Conservation (phyloP, 2,113 vertebrate species). For the Abramis brama region DNA sequence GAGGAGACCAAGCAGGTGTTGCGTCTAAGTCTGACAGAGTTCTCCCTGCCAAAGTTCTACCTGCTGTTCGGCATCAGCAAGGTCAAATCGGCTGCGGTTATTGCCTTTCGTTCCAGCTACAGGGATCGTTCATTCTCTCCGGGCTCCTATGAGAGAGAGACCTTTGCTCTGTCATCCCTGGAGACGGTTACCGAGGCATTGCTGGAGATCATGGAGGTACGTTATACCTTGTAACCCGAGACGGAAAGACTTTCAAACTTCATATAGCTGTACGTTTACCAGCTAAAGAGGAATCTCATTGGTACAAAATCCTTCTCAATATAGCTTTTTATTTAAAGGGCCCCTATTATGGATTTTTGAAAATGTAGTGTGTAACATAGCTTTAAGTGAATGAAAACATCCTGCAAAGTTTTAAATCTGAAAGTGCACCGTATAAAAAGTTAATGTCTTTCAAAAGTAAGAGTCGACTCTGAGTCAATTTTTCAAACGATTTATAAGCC, state of each 20-base stretch:
- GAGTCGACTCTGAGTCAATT: no score
- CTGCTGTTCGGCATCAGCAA: constrained; percentile 98
- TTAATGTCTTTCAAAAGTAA: no score
- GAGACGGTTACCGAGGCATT: constrained; percentile 95
- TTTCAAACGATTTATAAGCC: no score
- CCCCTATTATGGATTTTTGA: no score
- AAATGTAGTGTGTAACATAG: no score
- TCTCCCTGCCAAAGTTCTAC: constrained; percentile 97
- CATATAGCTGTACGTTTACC: background rate
- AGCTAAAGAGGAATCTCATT: background rate
- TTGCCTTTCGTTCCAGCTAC: constrained; percentile 98
- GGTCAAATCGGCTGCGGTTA: constrained; percentile 95
- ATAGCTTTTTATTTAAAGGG: background rate
- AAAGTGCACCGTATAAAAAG: no score
- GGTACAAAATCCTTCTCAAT: no score
- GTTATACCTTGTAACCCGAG: background rate
- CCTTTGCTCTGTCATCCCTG: constrained; percentile 92
- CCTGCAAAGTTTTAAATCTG: no score
- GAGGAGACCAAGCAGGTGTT: constrained; percentile 98
- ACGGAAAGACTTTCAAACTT: background rate
- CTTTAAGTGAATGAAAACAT: no score
- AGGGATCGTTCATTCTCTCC: constrained; percentile 95
- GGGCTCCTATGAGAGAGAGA: constrained; percentile 95
- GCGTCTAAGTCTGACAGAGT: constrained; percentile 93
- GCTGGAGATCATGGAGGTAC: constrained; percentile 98